phyloP scores from a whole-genome alignment of 2,113 vertebrate genomes.

The Catharus minimus region DNA sequence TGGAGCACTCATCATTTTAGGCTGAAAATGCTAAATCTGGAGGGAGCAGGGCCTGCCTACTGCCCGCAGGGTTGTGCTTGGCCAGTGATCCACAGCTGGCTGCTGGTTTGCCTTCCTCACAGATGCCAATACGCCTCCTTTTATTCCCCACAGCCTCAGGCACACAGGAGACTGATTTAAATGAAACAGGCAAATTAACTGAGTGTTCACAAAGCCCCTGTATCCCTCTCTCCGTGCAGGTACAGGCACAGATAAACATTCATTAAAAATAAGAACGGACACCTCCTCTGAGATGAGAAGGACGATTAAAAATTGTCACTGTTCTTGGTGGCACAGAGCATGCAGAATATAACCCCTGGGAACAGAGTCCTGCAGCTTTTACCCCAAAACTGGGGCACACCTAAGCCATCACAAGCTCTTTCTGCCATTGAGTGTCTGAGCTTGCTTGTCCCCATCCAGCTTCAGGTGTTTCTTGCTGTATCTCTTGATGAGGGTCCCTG shows the following conservation, averaged over 20 bases:
- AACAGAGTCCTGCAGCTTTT: not conserved
- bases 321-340: constrained; percentile 7
- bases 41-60: not conserved
- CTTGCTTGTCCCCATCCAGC: constrained; percentile 55
- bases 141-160: not conserved
- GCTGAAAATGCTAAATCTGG: not conserved
- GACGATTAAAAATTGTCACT: constrained; percentile 9
- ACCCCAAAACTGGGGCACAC: not conserved
- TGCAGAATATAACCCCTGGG: not conserved
- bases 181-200: not conserved
- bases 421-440: constrained; percentile 57
- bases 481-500: constrained; percentile 86
- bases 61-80: not conserved
- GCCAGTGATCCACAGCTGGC: not conserved
- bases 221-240: not conserved
- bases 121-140: not conserved
- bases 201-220: not conserved
- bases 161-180: not conserved
- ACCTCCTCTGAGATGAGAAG: not conserved
- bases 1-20: not conserved
- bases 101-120: not conserved
- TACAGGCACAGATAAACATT: not conserved
- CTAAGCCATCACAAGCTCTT: constrained; percentile 78
- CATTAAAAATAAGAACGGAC: constrained; percentile 8
- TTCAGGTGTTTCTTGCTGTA: constrained; percentile 79